Conservation (phyloP, 2,797 vertebrate species). For the Fringilla coelebs region DNA sequence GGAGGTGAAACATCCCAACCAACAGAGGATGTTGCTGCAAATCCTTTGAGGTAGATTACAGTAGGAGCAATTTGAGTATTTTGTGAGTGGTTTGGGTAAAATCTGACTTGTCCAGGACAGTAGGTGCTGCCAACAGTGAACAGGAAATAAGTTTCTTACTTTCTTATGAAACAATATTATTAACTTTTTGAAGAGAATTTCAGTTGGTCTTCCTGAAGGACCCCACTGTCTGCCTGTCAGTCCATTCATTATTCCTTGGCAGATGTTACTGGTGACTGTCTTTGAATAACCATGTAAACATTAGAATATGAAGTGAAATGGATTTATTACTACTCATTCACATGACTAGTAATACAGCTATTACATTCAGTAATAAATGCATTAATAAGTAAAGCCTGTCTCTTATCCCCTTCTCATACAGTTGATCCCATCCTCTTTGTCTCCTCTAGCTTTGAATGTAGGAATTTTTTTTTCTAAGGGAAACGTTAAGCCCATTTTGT, state of each 20-base stretch:
- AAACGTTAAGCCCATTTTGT: neutral
- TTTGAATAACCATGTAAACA: neutral
- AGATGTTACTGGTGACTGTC: neutral
- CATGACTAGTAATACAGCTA: neutral
- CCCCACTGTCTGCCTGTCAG: neutral
- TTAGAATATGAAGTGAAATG: neutral
- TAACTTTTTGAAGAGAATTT: neutral
- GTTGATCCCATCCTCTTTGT: neutral
- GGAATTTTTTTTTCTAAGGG: neutral
- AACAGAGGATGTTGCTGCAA: neutral
- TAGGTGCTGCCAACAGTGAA: neutral
- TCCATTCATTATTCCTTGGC: neutral
- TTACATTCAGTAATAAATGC: neutral
- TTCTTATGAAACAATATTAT: neutral
- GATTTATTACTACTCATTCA: neutral
- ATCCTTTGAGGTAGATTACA: neutral
- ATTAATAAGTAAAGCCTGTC: neutral
- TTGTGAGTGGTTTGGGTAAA: neutral
- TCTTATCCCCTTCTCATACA: neutral
- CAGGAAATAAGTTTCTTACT: neutral
- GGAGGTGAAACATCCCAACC: neutral
- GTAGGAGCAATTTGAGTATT: neutral
- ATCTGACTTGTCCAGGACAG: neutral
- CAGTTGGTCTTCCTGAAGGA: neutral
- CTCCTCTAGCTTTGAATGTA: slow-evolving; percentile 9